Conservation (phyloP, 1,140 invertebrate species). For the Orussus abietinus region DNA sequence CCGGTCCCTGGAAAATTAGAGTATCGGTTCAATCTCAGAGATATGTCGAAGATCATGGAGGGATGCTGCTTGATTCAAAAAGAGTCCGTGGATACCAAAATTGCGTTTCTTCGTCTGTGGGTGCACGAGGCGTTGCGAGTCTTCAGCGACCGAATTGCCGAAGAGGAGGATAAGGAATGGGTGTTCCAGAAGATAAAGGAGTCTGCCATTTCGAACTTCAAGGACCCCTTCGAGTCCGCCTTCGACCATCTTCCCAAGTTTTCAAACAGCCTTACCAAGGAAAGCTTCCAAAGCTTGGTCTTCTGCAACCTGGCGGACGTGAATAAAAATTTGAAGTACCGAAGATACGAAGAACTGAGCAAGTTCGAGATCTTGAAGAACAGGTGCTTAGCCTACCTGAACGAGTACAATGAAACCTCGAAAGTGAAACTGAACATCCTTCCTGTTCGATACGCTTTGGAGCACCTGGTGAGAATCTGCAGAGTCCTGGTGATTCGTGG, state of each 20-base stretch:
- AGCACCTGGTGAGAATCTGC: conserved; percentile 62
- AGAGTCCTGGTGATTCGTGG: conserved; percentile 58
- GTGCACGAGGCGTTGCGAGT: conserved; percentile 67
- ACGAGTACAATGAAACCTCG: conserved; percentile 62
- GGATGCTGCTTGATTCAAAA: conserved; percentile 64
- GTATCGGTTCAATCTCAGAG: conserved; percentile 65
- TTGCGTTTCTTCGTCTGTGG: conserved; percentile 59
- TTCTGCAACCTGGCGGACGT: conserved; percentile 65
- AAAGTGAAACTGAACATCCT: conserved; percentile 63
- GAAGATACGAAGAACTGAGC: conserved; percentile 63
- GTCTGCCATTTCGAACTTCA: conserved; percentile 52
- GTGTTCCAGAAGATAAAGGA: conserved; percentile 54
- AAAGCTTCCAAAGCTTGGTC: conserved; percentile 60
- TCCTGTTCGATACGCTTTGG: conserved; percentile 60
- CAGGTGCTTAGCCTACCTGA: conserved; percentile 55
- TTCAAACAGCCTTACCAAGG: conserved; percentile 46
- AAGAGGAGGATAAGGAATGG: conserved; percentile 58
- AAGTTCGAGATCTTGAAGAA: conserved; percentile 57
- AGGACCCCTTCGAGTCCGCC: conserved; percentile 55
- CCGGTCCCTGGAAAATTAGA: conserved; percentile 63
- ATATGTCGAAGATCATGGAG: conserved; percentile 60
- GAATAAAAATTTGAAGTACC: conserved; percentile 41
- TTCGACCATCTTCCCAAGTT: conserved; percentile 48
- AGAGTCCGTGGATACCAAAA: conserved; percentile 59
- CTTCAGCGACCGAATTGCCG: conserved; percentile 65